Evolutionary conservation across 1,140 invertebrate species (phyloP).

Genomic region (Pseudomyrmex sp.): DNA sequence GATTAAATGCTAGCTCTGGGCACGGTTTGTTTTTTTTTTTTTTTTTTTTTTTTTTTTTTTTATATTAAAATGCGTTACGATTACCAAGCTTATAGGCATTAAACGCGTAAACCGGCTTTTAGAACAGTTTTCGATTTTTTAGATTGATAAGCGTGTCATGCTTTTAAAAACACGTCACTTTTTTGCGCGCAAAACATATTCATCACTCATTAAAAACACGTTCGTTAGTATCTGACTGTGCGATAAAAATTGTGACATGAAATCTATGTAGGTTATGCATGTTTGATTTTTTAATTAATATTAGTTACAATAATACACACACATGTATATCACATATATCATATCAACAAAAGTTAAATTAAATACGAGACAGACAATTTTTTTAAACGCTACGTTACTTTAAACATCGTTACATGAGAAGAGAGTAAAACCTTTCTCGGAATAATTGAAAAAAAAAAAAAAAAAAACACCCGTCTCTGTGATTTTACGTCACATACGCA

Average conservation of each 20-base stretch:
- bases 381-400: too few species aligned
- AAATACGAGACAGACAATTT: too few species aligned
- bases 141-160: background rate
- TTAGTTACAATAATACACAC: background rate
- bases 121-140: constrained; percentile 1
- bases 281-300: background rate
- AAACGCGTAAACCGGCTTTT: background rate
- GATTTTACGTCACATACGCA: background rate
- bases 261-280: background rate
- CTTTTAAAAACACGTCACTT: background rate
- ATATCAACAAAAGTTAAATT: background rate
- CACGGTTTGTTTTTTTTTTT: background rate
- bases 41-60: background rate
- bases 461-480: background rate
- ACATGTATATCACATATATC: too few species aligned
- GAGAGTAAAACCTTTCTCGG: background rate
- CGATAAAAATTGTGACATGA: constrained; percentile 6
- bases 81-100: background rate
- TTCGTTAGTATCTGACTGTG: background rate
- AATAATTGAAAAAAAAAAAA: background rate
- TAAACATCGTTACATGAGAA: background rate
- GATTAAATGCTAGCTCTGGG: background rate
- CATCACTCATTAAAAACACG: background rate
- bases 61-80: background rate
- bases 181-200: background rate